Percentiles rank a stretch among this genome's conserved stretches.
Evolutionary conservation across 2,888 invertebrate species (phyloP).

Genomic region (Marronus borbonicus): DNA sequence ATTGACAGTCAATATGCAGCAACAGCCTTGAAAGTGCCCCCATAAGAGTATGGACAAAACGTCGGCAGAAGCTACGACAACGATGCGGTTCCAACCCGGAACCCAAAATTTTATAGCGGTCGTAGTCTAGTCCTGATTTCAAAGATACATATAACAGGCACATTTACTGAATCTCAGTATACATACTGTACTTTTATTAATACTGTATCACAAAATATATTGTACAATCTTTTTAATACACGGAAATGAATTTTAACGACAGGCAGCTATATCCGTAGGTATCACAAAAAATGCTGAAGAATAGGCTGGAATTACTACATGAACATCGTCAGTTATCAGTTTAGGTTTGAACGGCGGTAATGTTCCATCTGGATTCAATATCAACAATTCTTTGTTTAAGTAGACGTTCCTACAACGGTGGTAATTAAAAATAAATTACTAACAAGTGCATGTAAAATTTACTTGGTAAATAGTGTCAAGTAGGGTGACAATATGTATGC

Average conservation of each 20-base stretch:
- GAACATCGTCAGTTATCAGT: constrained; percentile 69
- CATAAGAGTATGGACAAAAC: no score
- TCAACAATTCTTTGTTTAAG: constrained; percentile 75
- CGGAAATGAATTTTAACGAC: constrained; percentile 20
- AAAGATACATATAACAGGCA: background rate
- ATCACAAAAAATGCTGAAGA: constrained; percentile 74
- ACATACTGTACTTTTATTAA: background rate
- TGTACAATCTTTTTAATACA: background rate
- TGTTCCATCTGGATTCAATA: constrained; percentile 70
- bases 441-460: constrained; percentile 26
- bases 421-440: background rate
- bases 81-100: no score
- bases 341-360: constrained; percentile 74
- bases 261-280: constrained; percentile 42
- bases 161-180: background rate
- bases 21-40: no score
- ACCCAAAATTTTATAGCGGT: no score
- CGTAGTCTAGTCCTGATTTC: background rate
- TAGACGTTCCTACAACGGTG: constrained; percentile 71
- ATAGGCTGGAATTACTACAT: constrained; percentile 75
- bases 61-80: no score
- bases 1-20: no score
- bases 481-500: constrained; percentile 73
- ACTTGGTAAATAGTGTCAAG: constrained; percentile 53
- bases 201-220: background rate